A percentile compares a stretch with the other conserved stretches of the same genome.
Conservation (phyloP, 2,113 vertebrate species). For the Pseudonaja textilis region DNA sequence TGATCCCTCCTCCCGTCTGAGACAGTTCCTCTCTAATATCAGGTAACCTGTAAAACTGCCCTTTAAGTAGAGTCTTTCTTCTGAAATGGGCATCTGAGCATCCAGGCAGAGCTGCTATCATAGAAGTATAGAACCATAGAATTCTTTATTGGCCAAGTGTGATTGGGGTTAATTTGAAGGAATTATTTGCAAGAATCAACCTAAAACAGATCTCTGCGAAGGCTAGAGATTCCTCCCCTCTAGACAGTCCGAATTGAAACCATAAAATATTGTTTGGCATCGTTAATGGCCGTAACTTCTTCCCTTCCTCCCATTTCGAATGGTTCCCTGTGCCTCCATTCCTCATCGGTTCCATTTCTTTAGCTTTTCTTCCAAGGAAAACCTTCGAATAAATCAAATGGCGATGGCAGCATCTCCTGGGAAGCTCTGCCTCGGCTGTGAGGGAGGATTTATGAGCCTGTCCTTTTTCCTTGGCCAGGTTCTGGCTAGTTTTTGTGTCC, state of each 20-base stretch:
- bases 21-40: too few relatives aligned
- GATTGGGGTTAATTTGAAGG: too few relatives aligned
- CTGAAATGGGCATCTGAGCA: neutral
- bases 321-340: neutral
- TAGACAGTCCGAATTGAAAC: slow-evolving; percentile 5
- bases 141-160: neutral
- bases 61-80: slow-evolving; percentile 11
- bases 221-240: slow-evolving; percentile 32
- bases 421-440: neutral
- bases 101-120: neutral
- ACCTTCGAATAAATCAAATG: slow-evolving; percentile 14
- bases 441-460: neutral
- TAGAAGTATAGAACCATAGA: neutral
- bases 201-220: slow-evolving; percentile 26
- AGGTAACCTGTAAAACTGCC: slow-evolving; percentile 31
- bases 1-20: neutral
- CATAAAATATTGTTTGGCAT: slow-evolving; percentile 49
- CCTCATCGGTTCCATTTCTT: neutral
- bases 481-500: neutral
- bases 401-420: neutral
- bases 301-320: neutral
- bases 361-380: slow-evolving; percentile 13
- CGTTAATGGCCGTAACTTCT: slow-evolving; percentile 7
- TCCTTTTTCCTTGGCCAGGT: neutral
- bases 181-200: neutral